Evolutionary conservation across 2,797 vertebrate genomes (phyloP).

Genomic region (Esox lucius): DNA sequence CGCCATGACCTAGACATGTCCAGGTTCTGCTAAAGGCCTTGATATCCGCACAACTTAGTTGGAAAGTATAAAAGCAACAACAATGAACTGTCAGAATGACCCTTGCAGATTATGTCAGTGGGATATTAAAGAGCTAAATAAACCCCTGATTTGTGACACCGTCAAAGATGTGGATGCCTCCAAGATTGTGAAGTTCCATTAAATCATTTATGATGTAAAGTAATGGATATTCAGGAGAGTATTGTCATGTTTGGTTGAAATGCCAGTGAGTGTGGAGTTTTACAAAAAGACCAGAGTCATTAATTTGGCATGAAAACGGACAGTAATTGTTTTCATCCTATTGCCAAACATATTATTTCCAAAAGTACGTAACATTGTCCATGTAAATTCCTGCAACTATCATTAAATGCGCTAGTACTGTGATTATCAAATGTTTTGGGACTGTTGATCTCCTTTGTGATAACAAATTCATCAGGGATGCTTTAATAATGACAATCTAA

Average conservation of each 20-base stretch:
- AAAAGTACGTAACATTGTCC: too few relatives aligned
- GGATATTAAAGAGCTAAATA: conserved; percentile 4
- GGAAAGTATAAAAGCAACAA: conserved; percentile 2
- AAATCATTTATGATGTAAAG: conserved; percentile 27
- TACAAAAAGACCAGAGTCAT: conserved; percentile 31
- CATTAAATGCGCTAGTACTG: too few relatives aligned
- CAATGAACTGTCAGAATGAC: conserved; percentile 9
- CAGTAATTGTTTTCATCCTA: too few relatives aligned
- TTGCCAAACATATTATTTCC: too few relatives aligned
- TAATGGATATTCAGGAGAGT: conserved; percentile 4
- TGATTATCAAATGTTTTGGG: too few relatives aligned
- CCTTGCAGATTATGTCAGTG: neutral
- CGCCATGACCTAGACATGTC: conserved; percentile 42
- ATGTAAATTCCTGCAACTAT: too few relatives aligned
- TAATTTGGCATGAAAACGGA: too few relatives aligned
- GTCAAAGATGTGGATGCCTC: neutral
- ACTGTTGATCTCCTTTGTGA: too few relatives aligned
- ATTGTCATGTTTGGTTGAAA: conserved; percentile 13
- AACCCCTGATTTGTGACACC: conserved; percentile 13
- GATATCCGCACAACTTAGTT: conserved; percentile 19
- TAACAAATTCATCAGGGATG: too few relatives aligned
- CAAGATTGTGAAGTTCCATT: conserved; percentile 24
- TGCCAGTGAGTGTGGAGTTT: conserved; percentile 37
- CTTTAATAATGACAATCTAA: too few relatives aligned
- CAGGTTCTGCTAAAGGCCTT: conserved; percentile 20